Conservation (phyloP, 2,797 vertebrate species). For the Diglossa cyanea region DNA sequence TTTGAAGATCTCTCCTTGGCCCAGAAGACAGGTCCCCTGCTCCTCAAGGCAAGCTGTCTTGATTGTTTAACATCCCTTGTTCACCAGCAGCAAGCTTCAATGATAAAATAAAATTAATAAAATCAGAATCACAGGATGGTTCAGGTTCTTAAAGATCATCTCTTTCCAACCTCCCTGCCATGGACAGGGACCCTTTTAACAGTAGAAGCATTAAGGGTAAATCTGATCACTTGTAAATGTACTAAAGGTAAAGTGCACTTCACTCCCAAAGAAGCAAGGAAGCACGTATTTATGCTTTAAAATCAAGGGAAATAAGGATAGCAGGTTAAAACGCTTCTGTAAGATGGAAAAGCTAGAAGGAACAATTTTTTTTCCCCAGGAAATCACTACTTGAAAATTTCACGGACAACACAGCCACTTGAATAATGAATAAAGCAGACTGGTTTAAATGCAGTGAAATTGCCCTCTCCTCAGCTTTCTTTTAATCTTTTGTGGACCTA, state of each 20-base stretch:
- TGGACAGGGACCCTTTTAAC: not conserved
- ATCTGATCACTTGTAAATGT: not conserved
- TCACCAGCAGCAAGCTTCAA: not conserved
- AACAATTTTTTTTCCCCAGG: not conserved
- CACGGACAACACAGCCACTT: not conserved
- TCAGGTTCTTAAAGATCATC: not conserved
- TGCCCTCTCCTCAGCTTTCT: conserved; percentile 30
- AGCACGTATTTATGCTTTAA: not conserved
- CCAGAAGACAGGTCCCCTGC: not conserved
- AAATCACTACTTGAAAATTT: conserved; percentile 42
- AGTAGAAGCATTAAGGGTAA: not conserved
- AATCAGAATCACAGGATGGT: not conserved
- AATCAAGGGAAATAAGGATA: not conserved
- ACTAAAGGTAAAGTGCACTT: not conserved
- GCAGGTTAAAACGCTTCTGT: not conserved
- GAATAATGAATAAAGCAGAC: conserved; percentile 24
- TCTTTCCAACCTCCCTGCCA: not conserved
- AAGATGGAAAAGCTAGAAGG: not conserved
- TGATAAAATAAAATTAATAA: not conserved
- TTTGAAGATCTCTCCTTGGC: not conserved
- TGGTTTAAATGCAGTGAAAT: conserved; percentile 22
- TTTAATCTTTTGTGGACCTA: conserved; percentile 49
- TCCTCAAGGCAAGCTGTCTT: not conserved
- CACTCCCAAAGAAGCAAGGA: not conserved
- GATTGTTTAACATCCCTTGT: not conserved